These are phyloP conservation scores for Operophtera brumata DNA, from an alignment of 2,888 invertebrate genomes.

Conservation along the genomic window DNA sequence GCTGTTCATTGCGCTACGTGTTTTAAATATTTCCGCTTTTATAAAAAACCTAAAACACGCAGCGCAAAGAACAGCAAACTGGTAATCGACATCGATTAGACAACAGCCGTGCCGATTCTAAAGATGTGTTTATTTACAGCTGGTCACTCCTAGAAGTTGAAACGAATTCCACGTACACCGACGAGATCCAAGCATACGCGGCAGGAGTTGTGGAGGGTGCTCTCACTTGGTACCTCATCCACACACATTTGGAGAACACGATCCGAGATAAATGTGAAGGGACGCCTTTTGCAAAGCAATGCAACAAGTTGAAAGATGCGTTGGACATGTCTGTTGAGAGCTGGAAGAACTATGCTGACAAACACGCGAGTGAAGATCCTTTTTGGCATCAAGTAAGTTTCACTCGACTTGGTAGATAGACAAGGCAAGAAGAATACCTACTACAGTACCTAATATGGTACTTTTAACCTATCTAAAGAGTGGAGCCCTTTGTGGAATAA, in stretches of 20 bases:
- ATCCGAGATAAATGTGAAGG: slow-evolving; percentile 74
- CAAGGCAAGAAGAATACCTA: too few species aligned
- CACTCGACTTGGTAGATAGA: too few species aligned
- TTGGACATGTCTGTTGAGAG: slow-evolving; percentile 83
- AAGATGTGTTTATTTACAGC: slow-evolving; percentile 64
- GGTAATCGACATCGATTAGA: too few species aligned
- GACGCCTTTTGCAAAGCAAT: slow-evolving; percentile 77
- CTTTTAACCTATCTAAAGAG: too few species aligned
- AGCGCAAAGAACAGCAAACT: too few species aligned
- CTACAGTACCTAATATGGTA: too few species aligned
- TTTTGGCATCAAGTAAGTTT: slow-evolving; percentile 90
- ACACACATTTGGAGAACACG: slow-evolving; percentile 89
- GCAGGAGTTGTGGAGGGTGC: slow-evolving; percentile 93
- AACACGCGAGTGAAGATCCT: slow-evolving; percentile 75
- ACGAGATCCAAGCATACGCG: slow-evolving; percentile 91
- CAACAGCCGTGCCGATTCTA: too few species aligned
- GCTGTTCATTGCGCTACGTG: too few species aligned
- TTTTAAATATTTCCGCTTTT: too few species aligned
- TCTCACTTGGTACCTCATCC: slow-evolving; percentile 89
- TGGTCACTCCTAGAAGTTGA: slow-evolving; percentile 92
- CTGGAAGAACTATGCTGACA: slow-evolving; percentile 81
- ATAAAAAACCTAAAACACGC: too few species aligned
- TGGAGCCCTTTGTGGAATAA: too few species aligned
- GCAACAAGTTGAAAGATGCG: slow-evolving; percentile 83
- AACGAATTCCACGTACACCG: slow-evolving; percentile 86